Conservation (phyloP, 2,888 invertebrate species). For the Cataglyphis altisquamis region DNA sequence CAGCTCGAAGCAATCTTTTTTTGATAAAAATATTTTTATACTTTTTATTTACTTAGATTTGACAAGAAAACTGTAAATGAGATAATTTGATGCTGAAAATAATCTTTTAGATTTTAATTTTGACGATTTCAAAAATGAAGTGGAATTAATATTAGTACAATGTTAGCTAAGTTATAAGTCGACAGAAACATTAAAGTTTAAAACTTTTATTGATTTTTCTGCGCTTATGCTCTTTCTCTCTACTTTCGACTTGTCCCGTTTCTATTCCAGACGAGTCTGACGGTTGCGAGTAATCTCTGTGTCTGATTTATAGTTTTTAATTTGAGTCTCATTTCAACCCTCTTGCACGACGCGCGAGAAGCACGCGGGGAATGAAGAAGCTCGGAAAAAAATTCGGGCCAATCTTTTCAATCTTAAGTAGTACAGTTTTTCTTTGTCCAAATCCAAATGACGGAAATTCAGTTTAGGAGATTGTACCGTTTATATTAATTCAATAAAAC, state of each 20-base stretch:
- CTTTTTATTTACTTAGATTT: neutral
- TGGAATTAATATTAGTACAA: slow-evolving; percentile 12
- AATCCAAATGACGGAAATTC: slow-evolving; percentile 49
- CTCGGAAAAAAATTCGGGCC: slow-evolving; percentile 75
- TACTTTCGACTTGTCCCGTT: slow-evolving; percentile 52
- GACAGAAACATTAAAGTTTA: slow-evolving; percentile 28
- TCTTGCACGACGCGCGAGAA: slow-evolving; percentile 62
- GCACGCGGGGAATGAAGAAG: slow-evolving; percentile 36
- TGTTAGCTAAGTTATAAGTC: slow-evolving; percentile 28
- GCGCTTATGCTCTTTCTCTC: slow-evolving; percentile 9
- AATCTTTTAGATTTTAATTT: slow-evolving; percentile 22
- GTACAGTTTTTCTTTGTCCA: slow-evolving; percentile 57
- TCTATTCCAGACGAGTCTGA: slow-evolving; percentile 46
- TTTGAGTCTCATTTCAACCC: slow-evolving; percentile 81
- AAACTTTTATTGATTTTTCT: slow-evolving; percentile 36
- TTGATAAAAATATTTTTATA: neutral
- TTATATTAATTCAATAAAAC: slow-evolving; percentile 45
- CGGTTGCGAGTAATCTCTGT: slow-evolving; percentile 73
- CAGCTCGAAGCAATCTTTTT: neutral
- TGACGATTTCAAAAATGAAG: slow-evolving; percentile 18
- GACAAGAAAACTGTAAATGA: slow-evolving; percentile 19
- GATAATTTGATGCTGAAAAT: neutral
- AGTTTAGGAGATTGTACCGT: slow-evolving; percentile 68
- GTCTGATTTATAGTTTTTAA: slow-evolving; percentile 84
- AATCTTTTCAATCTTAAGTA: slow-evolving; percentile 80